Evolutionary conservation across 1,140 invertebrate genomes (phyloP).

Genomic region (Charaxes varanes): DNA sequence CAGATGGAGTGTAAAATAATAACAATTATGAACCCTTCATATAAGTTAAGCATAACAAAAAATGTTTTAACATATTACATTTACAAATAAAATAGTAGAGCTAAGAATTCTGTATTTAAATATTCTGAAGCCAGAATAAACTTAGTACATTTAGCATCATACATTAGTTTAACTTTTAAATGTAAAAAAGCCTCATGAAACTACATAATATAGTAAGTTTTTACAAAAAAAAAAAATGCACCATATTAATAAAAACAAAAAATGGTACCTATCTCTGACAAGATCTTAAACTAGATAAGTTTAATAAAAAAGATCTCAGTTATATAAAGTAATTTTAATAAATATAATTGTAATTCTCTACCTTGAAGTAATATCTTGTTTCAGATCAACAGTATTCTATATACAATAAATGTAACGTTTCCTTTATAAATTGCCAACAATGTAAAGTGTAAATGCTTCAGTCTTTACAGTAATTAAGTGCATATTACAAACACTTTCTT

Average conservation of each 20-base stretch:
- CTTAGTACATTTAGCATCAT: no score
- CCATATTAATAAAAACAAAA: constrained; percentile 10
- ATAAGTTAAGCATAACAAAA: constrained; percentile 2
- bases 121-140: no score
- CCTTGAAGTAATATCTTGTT: constrained; percentile 27
- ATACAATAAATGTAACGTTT: constrained; percentile 33
- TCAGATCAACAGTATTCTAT: constrained; percentile 44
- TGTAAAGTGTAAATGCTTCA: constrained; percentile 55
- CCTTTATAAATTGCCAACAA: constrained; percentile 41
- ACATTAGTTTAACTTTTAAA: no score
- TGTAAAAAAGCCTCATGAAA: no score
- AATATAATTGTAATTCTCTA: constrained; percentile 27
- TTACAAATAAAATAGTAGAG: no score
- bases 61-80: neutral
- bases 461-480: constrained; percentile 50
- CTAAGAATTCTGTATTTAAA: no score
- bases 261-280: constrained; percentile 10
- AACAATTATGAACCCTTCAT: neutral
- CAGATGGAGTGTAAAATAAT: neutral
- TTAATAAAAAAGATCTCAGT: constrained; percentile 16
- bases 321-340: constrained; percentile 24
- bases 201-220: no score
- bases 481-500: no score
- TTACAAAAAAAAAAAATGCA: no score
- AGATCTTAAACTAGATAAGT: constrained; percentile 9